phyloP scores from a whole-genome alignment of 1,140 invertebrate species.

The Zaprionus lachaisei region DNA sequence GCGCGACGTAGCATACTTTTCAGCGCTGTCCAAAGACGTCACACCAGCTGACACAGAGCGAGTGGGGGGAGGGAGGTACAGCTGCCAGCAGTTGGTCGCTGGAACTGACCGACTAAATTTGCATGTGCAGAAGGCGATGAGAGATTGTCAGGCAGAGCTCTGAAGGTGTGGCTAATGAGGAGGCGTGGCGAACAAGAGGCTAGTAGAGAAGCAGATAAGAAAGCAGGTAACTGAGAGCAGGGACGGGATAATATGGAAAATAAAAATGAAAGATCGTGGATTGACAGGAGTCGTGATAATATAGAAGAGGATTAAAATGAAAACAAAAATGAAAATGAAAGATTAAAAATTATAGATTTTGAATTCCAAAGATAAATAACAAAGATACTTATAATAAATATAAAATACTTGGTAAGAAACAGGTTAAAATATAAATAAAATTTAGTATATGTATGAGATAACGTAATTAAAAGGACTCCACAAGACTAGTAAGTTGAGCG shows the following conservation, averaged over 20 bases:
- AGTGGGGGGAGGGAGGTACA: background rate
- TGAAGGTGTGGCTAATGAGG: conserved; percentile 1
- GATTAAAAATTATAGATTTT: background rate
- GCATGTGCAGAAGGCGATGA: background rate
- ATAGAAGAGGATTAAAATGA: background rate
- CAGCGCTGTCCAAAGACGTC: conserved; percentile 55
- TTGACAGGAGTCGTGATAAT: background rate
- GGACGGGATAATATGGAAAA: background rate
- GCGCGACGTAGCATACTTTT: conserved; percentile 72
- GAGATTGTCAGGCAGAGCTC: background rate
- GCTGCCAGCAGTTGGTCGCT: conserved; percentile 4
- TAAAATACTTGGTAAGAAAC: background rate
- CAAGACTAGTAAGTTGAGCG: background rate
- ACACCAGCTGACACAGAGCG: conserved; percentile 6
- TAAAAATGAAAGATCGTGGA: background rate
- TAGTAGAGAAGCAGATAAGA: background rate
- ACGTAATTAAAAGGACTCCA: background rate
- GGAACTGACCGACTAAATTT: conserved; percentile 4
- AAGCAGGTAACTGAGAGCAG: background rate
- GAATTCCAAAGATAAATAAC: no score
- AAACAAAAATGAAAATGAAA: background rate
- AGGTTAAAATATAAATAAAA: background rate
- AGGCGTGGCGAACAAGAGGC: background rate
- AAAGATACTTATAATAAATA: no score
- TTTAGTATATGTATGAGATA: no score